These are phyloP conservation scores for Lamprologus callipterus DNA, from an alignment of 2,113 vertebrate species.

Conservation along the genomic window DNA sequence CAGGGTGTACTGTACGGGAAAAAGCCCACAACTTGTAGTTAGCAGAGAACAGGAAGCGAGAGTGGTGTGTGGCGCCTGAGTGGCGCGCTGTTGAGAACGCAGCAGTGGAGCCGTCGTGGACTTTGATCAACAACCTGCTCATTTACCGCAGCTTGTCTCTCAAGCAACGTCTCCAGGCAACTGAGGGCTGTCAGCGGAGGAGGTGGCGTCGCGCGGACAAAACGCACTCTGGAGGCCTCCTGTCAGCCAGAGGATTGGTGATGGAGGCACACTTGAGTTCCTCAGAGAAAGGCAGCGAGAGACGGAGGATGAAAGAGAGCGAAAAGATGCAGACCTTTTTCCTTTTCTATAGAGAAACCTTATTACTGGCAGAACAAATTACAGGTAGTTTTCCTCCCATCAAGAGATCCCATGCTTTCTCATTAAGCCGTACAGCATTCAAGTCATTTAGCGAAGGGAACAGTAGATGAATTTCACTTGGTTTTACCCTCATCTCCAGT, in stretches of 20 bases:
- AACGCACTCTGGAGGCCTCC: conserved; percentile 51
- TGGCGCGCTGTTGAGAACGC: not conserved
- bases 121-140: conserved; percentile 64
- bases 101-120: conserved; percentile 26
- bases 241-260: conserved; percentile 49
- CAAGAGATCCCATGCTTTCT: conserved; percentile 16
- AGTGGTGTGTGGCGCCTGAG: not conserved
- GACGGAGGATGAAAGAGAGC: not conserved
- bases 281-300: not conserved
- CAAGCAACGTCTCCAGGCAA: conserved; percentile 66
- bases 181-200: conserved; percentile 55
- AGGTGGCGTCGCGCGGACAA: conserved; percentile 47
- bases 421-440: not conserved
- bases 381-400: conserved; percentile 52
- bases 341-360: conserved; percentile 59
- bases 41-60: conserved; percentile 25
- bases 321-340: not conserved
- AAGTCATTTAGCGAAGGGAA: not conserved
- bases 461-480: not conserved
- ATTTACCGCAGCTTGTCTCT: conserved; percentile 56
- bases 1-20: not conserved
- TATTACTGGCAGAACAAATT: conserved; percentile 65
- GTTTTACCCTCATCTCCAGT: not conserved
- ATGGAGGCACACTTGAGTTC: conserved; percentile 26
- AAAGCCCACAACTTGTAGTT: not conserved